These are phyloP conservation scores for Drosophila melanosoma DNA, from an alignment of 2,888 invertebrate genomes.

Conservation along the genomic window DNA sequence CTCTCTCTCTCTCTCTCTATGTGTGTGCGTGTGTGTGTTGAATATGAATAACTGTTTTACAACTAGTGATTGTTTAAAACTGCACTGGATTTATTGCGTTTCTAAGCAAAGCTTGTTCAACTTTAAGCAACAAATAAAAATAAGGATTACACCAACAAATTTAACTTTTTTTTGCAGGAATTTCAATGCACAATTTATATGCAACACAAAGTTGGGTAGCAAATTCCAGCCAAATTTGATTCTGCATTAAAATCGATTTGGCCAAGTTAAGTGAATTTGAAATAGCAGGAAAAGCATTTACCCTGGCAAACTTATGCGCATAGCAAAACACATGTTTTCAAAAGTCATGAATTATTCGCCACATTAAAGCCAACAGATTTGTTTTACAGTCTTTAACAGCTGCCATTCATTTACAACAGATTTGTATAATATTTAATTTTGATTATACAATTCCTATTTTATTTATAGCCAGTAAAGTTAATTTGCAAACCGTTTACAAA, in stretches of 20 bases:
- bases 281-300: not conserved
- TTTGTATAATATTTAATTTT: not conserved
- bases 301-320: not conserved
- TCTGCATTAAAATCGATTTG: not conserved
- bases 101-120: not conserved
- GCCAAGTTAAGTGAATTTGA: not conserved
- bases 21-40: conserved; percentile 11
- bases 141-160: not conserved
- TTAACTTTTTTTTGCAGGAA: not conserved
- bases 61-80: conserved; percentile 34
- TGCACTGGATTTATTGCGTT: not conserved
- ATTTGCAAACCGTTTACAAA: not conserved
- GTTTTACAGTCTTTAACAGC: not conserved
- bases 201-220: not conserved
- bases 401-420: not conserved
- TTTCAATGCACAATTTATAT: not conserved
- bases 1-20: conserved; percentile 1
- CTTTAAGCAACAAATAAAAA: not conserved
- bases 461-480: not conserved
- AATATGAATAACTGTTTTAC: conserved; percentile 59
- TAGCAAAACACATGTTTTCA: not conserved
- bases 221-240: not conserved
- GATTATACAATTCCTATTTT: not conserved
- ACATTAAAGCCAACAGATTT: not conserved
- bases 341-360: not conserved